Conservation (phyloP, 2,888 invertebrate genomes). For the Sinopyrophorus schimmeli region DNA sequence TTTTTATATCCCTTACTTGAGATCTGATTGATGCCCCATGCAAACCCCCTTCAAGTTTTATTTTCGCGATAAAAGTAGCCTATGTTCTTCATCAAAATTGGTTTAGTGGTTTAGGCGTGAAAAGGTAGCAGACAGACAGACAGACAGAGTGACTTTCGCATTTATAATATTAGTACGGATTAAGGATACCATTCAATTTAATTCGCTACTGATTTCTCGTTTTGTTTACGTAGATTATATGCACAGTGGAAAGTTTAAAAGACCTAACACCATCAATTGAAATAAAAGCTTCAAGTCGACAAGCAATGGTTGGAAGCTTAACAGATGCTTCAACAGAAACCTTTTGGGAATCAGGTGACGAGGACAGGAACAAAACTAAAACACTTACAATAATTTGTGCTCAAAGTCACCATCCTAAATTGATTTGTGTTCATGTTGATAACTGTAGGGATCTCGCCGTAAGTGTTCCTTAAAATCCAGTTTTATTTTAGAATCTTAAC, state of each 20-base stretch:
- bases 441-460: constrained; percentile 91
- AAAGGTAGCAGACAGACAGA: too few relatives aligned
- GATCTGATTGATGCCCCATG: too few relatives aligned
- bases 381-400: constrained; percentile 70
- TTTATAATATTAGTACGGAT: too few relatives aligned
- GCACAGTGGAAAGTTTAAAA: constrained; percentile 66
- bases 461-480: constrained; percentile 44
- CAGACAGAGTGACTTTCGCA: too few relatives aligned
- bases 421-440: constrained; percentile 89
- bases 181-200: too few relatives aligned
- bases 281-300: constrained; percentile 88
- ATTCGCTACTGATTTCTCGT: too few relatives aligned
- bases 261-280: constrained; percentile 79
- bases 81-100: too few relatives aligned
- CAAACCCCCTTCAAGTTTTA: too few relatives aligned
- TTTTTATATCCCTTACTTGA: too few relatives aligned
- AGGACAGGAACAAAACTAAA: constrained; percentile 92
- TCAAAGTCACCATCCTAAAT: constrained; percentile 67
- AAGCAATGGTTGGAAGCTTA: constrained; percentile 90
- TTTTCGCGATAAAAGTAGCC: too few relatives aligned
- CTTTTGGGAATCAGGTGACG: constrained; percentile 99
- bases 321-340: constrained; percentile 96
- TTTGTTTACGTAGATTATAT: constrained; percentile 40
- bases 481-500: neutral
- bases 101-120: too few relatives aligned